A percentile compares a stretch with the other conserved stretches of the same genome.
Conservation (phyloP, 23 tunicate species). For the Styela clava region DNA sequence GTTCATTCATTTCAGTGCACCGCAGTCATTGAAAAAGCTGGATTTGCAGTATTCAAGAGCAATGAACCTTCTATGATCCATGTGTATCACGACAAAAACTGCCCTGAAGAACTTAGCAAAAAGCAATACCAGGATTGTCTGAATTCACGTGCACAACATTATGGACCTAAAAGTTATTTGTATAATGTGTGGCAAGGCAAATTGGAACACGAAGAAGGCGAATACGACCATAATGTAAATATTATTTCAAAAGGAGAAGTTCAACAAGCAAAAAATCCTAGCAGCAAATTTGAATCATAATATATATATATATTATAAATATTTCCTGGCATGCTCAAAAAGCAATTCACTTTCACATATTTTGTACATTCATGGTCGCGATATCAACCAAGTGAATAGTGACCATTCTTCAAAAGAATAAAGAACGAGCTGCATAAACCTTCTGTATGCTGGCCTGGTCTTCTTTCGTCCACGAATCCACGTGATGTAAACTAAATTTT, state of each 20-base stretch:
- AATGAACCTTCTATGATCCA: constrained; percentile 12
- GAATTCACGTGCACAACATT: constrained; percentile 27
- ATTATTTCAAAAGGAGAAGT: background rate
- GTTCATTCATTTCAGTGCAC: constrained; percentile 12
- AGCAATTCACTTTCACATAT: too few relatives aligned
- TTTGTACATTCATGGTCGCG: too few relatives aligned
- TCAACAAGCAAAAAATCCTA: too few relatives aligned
- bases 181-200: constrained; percentile 20
- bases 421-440: too few relatives aligned
- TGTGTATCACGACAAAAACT: constrained; percentile 13
- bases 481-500: too few relatives aligned
- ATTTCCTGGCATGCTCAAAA: too few relatives aligned
- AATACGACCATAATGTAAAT: background rate
- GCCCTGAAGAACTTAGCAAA: background rate
- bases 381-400: too few relatives aligned
- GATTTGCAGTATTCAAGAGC: background rate
- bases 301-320: too few relatives aligned
- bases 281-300: too few relatives aligned
- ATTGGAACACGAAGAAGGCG: background rate
- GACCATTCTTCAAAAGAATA: too few relatives aligned
- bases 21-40: constrained; percentile 8
- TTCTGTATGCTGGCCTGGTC: too few relatives aligned
- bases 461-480: too few relatives aligned
- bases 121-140: constrained; percentile 26
- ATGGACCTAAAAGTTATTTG: constrained; percentile 22